phyloP scores from a whole-genome alignment of 2,113 vertebrate species.

The Galbula dea region DNA sequence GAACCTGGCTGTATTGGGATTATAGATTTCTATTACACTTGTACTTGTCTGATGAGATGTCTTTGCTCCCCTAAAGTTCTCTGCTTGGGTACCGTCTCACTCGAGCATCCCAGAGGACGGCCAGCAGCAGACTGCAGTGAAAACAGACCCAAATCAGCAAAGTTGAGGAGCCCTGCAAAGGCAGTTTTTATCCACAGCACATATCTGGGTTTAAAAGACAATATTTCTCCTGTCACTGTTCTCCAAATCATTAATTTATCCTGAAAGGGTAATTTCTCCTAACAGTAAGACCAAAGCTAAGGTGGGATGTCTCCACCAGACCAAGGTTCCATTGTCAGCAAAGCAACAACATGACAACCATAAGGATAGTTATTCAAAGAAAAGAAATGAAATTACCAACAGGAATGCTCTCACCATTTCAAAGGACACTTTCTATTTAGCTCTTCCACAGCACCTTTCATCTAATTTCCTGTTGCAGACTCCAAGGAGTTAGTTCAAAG shows the following conservation, averaged over 20 bases:
- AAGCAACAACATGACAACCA: background rate
- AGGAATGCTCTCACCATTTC: background rate
- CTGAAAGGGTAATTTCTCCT: background rate
- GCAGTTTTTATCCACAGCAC: background rate
- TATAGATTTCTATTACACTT: background rate
- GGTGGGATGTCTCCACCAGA: background rate
- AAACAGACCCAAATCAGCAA: background rate
- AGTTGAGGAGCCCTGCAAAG: background rate
- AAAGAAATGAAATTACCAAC: background rate
- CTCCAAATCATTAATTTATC: background rate
- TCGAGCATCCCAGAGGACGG: background rate
- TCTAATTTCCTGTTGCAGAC: background rate
- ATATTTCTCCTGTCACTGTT: background rate
- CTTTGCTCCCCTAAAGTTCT: background rate
- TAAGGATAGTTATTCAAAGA: background rate
- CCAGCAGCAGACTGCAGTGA: background rate
- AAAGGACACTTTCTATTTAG: background rate
- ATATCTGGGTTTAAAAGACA: background rate
- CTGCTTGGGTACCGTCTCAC: background rate
- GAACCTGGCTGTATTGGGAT: background rate
- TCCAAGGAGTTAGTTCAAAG: background rate
- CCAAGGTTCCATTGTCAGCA: background rate
- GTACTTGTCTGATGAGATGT: background rate
- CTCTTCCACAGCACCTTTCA: background rate
- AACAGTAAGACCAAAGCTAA: background rate